Evolutionary conservation across 2,113 vertebrate genomes (phyloP), one percentile per base, ranked within the genome.

Genomic region (Solea senegalensis): DNA sequence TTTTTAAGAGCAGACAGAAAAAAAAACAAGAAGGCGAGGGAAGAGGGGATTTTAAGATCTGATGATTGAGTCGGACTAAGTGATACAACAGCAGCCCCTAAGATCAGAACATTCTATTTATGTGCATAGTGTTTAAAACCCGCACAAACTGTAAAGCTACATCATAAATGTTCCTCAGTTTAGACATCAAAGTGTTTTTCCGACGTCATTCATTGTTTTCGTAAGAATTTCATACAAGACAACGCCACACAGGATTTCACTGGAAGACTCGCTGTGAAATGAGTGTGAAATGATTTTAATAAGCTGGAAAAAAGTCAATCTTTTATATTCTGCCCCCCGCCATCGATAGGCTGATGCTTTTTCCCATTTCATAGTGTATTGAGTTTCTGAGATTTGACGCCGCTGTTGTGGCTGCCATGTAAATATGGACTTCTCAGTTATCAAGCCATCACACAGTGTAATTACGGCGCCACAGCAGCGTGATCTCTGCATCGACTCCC

Each of bases 201-300:
- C 3, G 21, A 9, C 16, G n/a, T 49, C 8, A 11, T 11, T 44
- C 43, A 44, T 11, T 44, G 43, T 44, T 44, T 9, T 44, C 8
- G 43, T 34, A 34, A 44, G 43, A 7, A 8, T 44, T 44, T 44
- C 43, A 34, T 34, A 2, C 2, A 34, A 45, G 44, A 64, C 15
- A 58, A 72, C 16, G 15, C 46, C 69, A 43, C 55, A 73, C 61
- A 55, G 55, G 48, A 71, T 76, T 76, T 83, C 65, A 62, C 27
- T 54, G 26, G 7, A n/a, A 78, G 53, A 50, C 26, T 6, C 9
- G 9, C 52, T 72, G 59, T 65, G 65, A 86, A 74, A 74, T 69
- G 34, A 53, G 41, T 68, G 51, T 63, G 48, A 76, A 81, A 73
- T 50, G 60, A 84, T 74, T 49, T 76, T 75, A 60, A 62, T 34